These are phyloP conservation scores for Saxidomus purpurata DNA, from an alignment of 1,140 invertebrate genomes.

Conservation along the genomic window DNA sequence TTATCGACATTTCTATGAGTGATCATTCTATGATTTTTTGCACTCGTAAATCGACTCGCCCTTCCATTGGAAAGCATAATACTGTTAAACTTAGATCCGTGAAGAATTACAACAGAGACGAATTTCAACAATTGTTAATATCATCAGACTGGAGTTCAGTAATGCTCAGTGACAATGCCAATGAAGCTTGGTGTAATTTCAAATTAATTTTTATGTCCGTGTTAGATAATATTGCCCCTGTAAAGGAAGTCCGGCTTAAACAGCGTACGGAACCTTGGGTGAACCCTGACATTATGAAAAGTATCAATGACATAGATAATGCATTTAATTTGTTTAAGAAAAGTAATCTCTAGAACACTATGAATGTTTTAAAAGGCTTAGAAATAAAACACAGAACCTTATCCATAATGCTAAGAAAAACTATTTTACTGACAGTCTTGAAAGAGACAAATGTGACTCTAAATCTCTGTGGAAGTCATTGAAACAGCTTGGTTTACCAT, in stretches of 20 bases:
- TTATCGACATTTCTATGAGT: neutral
- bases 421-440: neutral
- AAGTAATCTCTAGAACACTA: neutral
- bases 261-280: slow-evolving; percentile 7
- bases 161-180: neutral
- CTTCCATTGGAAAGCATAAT: neutral
- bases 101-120: neutral
- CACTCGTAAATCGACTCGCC: neutral
- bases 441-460: neutral
- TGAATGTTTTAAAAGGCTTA: neutral
- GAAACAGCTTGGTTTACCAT: slow-evolving; percentile 44
- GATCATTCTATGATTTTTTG: neutral
- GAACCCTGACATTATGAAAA: neutral
- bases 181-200: neutral
- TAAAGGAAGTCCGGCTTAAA: slow-evolving; percentile 8
- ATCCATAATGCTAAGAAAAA: neutral
- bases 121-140: neutral
- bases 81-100: neutral
- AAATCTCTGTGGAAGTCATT: slow-evolving; percentile 50
- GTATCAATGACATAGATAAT: neutral
- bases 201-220: neutral
- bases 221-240: neutral
- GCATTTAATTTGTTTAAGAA: neutral
- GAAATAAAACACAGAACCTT: neutral
- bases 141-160: neutral